A percentile compares a stretch with the other conserved stretches of the same genome.
These are phyloP conservation scores for Conus canariensis DNA, from an alignment of 2,888 invertebrate genomes.

Conservation along the genomic window DNA sequence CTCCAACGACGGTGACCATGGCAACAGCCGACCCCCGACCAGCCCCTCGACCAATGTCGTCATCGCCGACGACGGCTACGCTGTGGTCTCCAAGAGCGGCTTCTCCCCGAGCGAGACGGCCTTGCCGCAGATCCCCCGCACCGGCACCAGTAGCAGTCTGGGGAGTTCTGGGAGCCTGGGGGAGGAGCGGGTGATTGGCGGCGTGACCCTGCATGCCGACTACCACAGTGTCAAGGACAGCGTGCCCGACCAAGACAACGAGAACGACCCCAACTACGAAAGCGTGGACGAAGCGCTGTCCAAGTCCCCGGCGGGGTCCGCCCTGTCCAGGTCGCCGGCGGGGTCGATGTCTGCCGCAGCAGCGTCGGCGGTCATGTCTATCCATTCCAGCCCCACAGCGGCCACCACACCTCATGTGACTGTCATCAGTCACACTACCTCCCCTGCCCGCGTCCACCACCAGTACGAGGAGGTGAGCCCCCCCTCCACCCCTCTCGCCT, in stretches of 20 bases:
- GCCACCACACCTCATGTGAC: not conserved
- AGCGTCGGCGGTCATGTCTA: not conserved
- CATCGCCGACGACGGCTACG: constrained; percentile 39
- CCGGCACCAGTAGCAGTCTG: not conserved
- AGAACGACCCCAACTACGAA: constrained; percentile 72
- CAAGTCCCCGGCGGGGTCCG: constrained; percentile 51
- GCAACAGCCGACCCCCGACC: constrained; percentile 40
- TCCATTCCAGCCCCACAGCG: not conserved
- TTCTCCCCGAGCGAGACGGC: constrained; percentile 48
- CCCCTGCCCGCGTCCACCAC: constrained; percentile 53
- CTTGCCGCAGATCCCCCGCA: constrained; percentile 26
- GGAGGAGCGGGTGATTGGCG: constrained; percentile 22
- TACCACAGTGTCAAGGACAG: constrained; percentile 64
- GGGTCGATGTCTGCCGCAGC: not conserved
- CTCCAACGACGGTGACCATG: constrained; percentile 51
- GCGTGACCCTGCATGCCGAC: constrained; percentile 59
- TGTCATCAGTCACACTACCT: not conserved
- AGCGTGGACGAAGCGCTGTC: constrained; percentile 70
- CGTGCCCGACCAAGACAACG: constrained; percentile 52
- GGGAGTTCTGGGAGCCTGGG: constrained; percentile 1
- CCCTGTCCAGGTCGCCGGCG: not conserved
- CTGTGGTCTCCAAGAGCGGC: constrained; percentile 42
- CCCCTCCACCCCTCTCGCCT: constrained; percentile 20
- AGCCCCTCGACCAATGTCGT: not conserved
- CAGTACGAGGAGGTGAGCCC: constrained; percentile 66